Base-by-base conservation (phyloP, 2,797 vertebrate species). In the Mergus octosetaceus region DNA sequence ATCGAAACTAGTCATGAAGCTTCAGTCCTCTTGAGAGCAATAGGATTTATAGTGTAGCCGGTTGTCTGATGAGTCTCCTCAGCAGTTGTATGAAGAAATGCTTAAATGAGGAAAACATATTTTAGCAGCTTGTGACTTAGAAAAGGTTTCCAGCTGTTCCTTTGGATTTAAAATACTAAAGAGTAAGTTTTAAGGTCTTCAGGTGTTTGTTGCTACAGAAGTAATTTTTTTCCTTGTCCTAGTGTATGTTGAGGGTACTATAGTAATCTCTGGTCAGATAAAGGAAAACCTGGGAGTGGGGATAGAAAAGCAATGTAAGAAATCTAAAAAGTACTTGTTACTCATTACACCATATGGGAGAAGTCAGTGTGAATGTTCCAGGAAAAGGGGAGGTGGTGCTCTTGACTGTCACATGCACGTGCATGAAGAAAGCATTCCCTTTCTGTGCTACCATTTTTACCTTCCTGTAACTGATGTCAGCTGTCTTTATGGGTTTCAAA, bases 1-100 rank as follows among this genome's bases (percentile, higher is more conserved):
- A 68, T 83, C 64, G 80, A 72, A 94, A 75, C 71, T 75, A 78
- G 82, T 62, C 30, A 13, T 58, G 62, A 62, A 90, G 49, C 49
- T 72, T 25, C 58, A 90, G 74, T 51, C 56, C 84, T 93, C 92
- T 72, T 65, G 88, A 93, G 92, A 87, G 45, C 58, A 94, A 64
- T 86, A 75, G 53, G 30, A 79, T 92, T 93, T 89, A 45, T 34
- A 38, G 17, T 45, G 41, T 87, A 77, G 65, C 66, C 43, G 89
- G 28, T 78, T 76, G 72, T 72, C 73, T 89, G 93, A 95, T 91
- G 60, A 88, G 38, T 73, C 30, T 70, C 32, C 41, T 64, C 68
- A 57, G 78, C 39, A 90, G 70, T 81, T 61, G 27, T 30, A 38
- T 72, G 45, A 62, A 81, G 87, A 93, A 54, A 75, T 89, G 9